Percentiles rank a stretch among this genome's conserved stretches.
Evolutionary conservation across 1,140 invertebrate genomes (phyloP).

Genomic region (Dryas iulia): DNA sequence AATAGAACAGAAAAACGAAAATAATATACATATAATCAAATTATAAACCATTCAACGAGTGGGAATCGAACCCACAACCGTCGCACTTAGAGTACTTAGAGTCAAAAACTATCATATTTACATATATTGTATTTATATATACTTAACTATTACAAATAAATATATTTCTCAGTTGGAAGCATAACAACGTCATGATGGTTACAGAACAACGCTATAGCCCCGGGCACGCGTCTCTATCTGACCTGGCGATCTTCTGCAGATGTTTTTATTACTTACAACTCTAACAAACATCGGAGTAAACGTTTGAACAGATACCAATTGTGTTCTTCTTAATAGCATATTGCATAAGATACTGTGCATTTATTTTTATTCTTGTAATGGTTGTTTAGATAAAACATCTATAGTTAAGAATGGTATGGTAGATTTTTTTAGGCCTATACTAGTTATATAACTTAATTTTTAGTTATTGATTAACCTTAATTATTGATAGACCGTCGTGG

Average conservation of each 20-base stretch:
- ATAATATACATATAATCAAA: no score
- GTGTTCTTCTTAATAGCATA: conserved; percentile 61
- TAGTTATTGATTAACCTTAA: no score
- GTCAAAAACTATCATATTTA: no score
- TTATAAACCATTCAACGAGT: no score
- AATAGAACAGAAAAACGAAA: no score
- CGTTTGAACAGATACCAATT: conserved; percentile 46
- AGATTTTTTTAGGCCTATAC: no score
- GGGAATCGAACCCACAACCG: no score
- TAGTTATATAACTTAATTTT: no score
- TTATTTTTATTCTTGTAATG: not conserved
- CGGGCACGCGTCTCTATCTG: conserved; percentile 2
- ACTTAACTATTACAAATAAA: not conserved
- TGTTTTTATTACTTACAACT: conserved; percentile 9
- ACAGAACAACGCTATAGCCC: conserved; percentile 7
- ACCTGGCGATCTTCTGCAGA: conserved; percentile 34
- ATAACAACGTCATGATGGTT: not conserved
- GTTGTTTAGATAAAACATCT: not conserved
- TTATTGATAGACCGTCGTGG: no score
- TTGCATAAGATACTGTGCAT: conserved; percentile 41
- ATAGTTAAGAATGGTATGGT: no score
- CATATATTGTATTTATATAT: no score
- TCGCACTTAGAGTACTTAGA: no score
- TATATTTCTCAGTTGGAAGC: conserved; percentile 1
- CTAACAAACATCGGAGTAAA: conserved; percentile 54